phyloP scores from a whole-genome alignment of 2,113 vertebrate genomes.

The Ancistrus triradiatus region DNA sequence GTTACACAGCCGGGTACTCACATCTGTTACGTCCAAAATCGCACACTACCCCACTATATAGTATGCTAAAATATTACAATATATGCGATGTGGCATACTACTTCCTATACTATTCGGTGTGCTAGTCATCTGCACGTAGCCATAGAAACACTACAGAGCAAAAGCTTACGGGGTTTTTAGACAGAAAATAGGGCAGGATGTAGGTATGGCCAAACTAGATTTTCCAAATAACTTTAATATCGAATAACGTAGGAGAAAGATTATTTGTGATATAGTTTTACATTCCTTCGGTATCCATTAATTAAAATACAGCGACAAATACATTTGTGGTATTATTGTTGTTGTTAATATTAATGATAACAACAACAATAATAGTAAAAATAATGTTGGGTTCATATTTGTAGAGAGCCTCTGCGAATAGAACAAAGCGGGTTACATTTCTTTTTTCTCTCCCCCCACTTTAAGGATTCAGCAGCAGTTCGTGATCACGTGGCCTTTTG shows the following conservation, averaged over 20 bases:
- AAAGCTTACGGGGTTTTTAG: conserved; percentile 45
- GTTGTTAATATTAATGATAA: neutral
- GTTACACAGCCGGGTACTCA: conserved; percentile 75
- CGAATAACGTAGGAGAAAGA: no score
- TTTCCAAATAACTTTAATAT: conserved; percentile 42
- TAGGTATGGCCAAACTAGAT: conserved; percentile 73
- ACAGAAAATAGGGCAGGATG: conserved; percentile 62
- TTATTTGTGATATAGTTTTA: neutral
- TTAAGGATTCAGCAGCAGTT: conserved; percentile 17
- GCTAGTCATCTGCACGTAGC: neutral
- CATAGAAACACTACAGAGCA: conserved; percentile 61
- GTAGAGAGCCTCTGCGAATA: no score
- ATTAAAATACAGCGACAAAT: neutral
- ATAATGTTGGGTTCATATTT: neutral
- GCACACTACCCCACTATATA: neutral
- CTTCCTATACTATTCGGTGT: neutral
- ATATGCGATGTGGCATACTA: neutral
- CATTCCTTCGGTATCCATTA: neutral
- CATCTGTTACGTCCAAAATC: conserved; percentile 13
- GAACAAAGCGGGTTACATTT: neutral
- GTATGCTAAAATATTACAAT: neutral
- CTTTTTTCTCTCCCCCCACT: neutral
- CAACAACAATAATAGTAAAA: neutral
- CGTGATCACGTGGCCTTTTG: conserved; percentile 11
- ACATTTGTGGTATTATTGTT: neutral